Base-by-base conservation (phyloP, 2,888 invertebrate species). In the Schizotus pectinicornis region DNA sequence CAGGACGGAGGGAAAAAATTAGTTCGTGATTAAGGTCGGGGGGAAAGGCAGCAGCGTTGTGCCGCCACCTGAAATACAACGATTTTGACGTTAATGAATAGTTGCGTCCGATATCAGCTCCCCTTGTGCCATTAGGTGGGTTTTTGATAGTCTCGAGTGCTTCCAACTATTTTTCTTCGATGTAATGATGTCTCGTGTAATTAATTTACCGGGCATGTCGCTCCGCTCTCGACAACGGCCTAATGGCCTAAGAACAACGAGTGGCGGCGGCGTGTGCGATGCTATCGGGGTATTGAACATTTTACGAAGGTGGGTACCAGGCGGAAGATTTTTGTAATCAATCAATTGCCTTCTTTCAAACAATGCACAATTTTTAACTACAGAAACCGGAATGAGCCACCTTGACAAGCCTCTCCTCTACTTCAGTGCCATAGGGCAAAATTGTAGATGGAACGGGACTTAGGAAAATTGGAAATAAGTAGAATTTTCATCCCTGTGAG, bases 81-180 rank as follows among this genome's bases (percentile, higher is more conserved):
- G 35, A 42, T 9, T 62, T 22, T 22, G 67, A 67, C 67, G 55
- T 57, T 64, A 65, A 67, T 67, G 64, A 67, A 67, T 67, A 67
- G 67, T 62, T 56, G 33, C 53, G 37, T 46, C 45, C 33, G 45
- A 32, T 53, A 46, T 53, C 45, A 33, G 43, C 56, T 43, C 54
- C 56, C 61, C 54, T 64, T 62, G 54, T 63, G 54, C 62, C 65
- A 67, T 65, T 65, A 68, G 58, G 56, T 49, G 43, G 63, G 67
- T 67, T 68, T 64, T 62, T 67, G 67, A 67, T 67, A 65, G 65
- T 58, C 59, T 58, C 59, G 60, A 65, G 59, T 57, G 63, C 54
- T 42, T 47, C 41, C 12, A 39, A 52, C 59, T 22, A 59, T 59
- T 59, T 59, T 59, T 59, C 59, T 54, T 42, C 49, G 34, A 3